Evolutionary conservation across 2,797 vertebrate genomes (phyloP).

Genomic region (Muscicapa comitata): DNA sequence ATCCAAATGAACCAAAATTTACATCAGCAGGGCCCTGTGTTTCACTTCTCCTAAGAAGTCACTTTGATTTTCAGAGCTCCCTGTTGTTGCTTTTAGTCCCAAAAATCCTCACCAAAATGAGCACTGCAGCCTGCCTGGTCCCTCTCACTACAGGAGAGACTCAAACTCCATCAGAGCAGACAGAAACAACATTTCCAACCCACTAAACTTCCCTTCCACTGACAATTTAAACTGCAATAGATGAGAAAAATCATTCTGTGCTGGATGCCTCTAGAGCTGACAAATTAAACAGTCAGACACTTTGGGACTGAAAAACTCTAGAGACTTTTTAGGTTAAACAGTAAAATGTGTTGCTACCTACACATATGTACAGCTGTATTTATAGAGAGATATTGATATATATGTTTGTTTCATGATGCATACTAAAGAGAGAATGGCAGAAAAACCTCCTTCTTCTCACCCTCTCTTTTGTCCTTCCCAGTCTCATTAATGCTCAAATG

Average conservation of each 20-base stretch:
- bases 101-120: rapidly evolving
- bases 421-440: background rate
- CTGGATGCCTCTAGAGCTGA: background rate
- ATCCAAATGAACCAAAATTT: background rate
- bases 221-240: background rate
- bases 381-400: background rate
- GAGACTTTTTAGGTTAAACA: background rate
- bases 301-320: background rate
- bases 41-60: background rate
- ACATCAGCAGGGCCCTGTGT: background rate
- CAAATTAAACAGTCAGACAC: background rate
- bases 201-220: background rate
- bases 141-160: background rate
- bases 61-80: background rate
- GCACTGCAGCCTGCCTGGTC: background rate
- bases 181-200: background rate
- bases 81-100: background rate
- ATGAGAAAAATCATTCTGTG: background rate
- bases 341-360: too few relatives aligned
- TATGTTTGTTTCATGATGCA: background rate
- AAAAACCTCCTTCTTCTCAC: background rate
- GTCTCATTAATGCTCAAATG: background rate
- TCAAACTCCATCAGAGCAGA: background rate
- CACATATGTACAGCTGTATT: background rate
- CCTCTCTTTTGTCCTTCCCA: background rate